Evolutionary conservation across 2,797 vertebrate species (phyloP).

Genomic region (Lacerta agilis): DNA sequence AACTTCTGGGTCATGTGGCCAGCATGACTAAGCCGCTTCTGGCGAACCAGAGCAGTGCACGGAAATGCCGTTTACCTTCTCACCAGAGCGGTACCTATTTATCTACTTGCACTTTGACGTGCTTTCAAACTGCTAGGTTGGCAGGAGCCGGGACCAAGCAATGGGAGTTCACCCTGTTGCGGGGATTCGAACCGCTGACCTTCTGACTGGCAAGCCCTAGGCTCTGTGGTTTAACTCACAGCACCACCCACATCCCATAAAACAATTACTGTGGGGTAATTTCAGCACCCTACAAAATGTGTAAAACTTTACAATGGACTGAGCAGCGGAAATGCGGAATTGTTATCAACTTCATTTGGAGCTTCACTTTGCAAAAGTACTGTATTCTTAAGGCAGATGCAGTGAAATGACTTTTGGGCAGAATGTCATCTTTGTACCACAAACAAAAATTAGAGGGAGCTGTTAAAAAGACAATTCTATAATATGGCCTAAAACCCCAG

Average conservation of each 20-base stretch:
- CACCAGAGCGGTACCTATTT: too few species aligned
- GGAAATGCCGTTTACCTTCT: too few species aligned
- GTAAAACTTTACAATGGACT: background rate
- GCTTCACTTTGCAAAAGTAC: background rate
- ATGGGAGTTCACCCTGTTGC: too few species aligned
- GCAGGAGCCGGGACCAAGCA: too few species aligned
- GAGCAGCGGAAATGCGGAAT: background rate
- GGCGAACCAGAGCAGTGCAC: too few species aligned
- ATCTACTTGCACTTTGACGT: too few species aligned
- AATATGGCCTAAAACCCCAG: background rate
- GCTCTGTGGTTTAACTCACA: too few species aligned
- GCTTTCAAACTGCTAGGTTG: too few species aligned
- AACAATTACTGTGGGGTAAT: background rate
- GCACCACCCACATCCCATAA: background rate
- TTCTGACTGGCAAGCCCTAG: too few species aligned
- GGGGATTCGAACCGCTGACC: too few species aligned
- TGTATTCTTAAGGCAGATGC: slow-evolving; percentile 13
- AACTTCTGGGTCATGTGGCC: too few species aligned
- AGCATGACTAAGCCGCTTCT: too few species aligned
- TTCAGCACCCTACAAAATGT: background rate
- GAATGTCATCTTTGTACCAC: slow-evolving; percentile 38
- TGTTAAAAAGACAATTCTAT: slow-evolving; percentile 50
- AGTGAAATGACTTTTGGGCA: background rate
- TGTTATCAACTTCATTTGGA: background rate
- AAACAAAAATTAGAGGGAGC: slow-evolving; percentile 63